These are phyloP conservation scores for Myiothlypis chrysogaster DNA, from an alignment of 2,797 vertebrate genomes.

Conservation along the genomic window DNA sequence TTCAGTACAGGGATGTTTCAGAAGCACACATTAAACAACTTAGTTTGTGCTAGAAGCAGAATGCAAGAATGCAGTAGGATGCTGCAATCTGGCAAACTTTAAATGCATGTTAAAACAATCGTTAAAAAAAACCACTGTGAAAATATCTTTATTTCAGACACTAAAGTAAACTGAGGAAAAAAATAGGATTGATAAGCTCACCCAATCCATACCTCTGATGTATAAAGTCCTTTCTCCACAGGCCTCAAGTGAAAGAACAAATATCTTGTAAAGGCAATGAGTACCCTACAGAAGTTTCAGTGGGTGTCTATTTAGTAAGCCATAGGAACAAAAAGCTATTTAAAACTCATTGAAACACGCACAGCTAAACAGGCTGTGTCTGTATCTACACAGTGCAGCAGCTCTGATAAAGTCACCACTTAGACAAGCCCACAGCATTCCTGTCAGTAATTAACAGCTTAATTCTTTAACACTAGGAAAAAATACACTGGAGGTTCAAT, in stretches of 20 bases:
- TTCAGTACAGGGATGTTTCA: neutral
- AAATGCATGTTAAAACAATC: neutral
- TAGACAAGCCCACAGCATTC: neutral
- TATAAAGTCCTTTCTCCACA: slow-evolving; percentile 24
- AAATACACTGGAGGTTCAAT: neutral
- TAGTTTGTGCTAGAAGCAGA: neutral
- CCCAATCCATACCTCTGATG: slow-evolving; percentile 14
- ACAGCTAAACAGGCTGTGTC: neutral
- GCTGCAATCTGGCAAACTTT: neutral
- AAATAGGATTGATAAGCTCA: slow-evolving; percentile 4
- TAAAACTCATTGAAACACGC: neutral
- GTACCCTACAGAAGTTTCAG: slow-evolving; percentile 30
- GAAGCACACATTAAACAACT: neutral
- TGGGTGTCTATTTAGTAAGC: neutral
- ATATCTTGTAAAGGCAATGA: slow-evolving; percentile 45
- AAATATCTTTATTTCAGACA: neutral
- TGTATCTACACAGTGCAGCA: neutral
- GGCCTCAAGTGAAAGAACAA: slow-evolving; percentile 49
- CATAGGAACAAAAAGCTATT: neutral
- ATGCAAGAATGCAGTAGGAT: neutral
- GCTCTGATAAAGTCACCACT: neutral
- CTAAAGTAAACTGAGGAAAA: neutral
- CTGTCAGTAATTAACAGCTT: neutral
- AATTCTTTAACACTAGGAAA: neutral
- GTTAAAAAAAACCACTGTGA: neutral